Base-by-base conservation (phyloP, 2,113 vertebrate genomes). In the Rhinopomastus cyanomelas region DNA sequence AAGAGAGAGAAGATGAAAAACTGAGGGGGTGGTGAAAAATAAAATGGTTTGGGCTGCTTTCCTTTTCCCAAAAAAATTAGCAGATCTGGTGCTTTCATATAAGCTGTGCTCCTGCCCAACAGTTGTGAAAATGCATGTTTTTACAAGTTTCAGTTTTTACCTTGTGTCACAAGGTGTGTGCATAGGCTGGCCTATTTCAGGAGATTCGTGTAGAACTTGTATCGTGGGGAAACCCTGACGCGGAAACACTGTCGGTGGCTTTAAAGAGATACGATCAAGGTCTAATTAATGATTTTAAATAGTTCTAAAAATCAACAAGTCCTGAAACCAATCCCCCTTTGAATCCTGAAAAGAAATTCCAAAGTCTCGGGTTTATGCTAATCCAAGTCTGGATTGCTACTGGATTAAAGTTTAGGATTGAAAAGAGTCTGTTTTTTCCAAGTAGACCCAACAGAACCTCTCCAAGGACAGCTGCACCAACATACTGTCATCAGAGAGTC, bases 1-100 rank as follows among this genome's bases (percentile, higher is more conserved):
- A 87, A 81, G 83, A 73, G 81, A 64, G 37, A n/a, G 55, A 93
- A 79, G 81, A 93, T 30, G 34, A 88, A 66, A 86, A 88, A 76
- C 61, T 29, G 20, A 72, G 36, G 67, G 57, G 32, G 30, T 44
- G 78, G 11, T n/a, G 26, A 92, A 89, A 48, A 81, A 73, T 42
- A 76, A 86, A 87, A 51, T 49, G 25, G 17, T 72, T 87, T 72
- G 62, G 59, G 55, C 66, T 81, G 53, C 39, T 85, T 83, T 83
- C 44, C 16, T 85, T 61, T 74, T 76, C 56, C 27, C 52, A 44
- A 26, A 48, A 81, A 88, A 81, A 34, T 48, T 65, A 5, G 8
- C 67, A 52, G 3, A 62, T 66, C 36, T 62, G 34, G 56, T 74
- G 73, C 36, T 62, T 90, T 23, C 55, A 18, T 37, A 23, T 42